Percentiles rank a stretch among this genome's conserved stretches.
These are phyloP conservation scores for Chloroceryle inda DNA, from an alignment of 2,797 vertebrate species.

Conservation along the genomic window DNA sequence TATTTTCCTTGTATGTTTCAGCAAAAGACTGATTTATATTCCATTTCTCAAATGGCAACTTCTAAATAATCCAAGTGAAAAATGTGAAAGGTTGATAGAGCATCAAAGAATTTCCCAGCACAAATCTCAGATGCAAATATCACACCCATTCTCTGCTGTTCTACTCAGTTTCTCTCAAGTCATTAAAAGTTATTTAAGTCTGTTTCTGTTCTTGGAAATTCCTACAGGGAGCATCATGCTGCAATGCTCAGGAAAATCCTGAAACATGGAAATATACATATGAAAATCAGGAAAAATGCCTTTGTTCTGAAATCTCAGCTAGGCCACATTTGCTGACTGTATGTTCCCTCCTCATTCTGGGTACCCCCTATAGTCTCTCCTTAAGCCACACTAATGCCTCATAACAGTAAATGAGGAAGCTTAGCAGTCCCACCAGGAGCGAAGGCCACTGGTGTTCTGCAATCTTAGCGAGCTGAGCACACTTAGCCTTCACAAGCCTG, in stretches of 20 bases:
- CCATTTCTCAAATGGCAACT: accelerated
- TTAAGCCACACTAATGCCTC: not conserved
- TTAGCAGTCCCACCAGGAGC: not conserved
- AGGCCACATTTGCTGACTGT: not conserved
- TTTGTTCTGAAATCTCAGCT: not conserved
- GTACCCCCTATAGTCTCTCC: not conserved
- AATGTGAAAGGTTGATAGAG: not conserved
- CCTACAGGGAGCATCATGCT: accelerated
- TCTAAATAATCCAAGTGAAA: not conserved
- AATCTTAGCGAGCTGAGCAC: accelerated
- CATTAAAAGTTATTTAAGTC: not conserved
- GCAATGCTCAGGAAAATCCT: not conserved
- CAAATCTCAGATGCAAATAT: not conserved
- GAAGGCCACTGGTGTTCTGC: accelerated
- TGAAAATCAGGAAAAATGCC: not conserved
- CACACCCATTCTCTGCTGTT: not conserved
- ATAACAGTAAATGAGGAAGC: not conserved
- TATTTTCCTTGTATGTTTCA: not conserved
- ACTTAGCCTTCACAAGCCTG: not conserved
- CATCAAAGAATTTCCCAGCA: not conserved
- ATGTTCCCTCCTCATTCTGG: not conserved
- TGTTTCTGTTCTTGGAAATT: not conserved
- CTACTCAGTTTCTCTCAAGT: accelerated
- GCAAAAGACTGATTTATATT: not conserved
- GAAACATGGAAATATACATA: not conserved